Percentiles rank a stretch among this genome's conserved stretches.
phyloP scores from a whole-genome alignment of 1,140 invertebrate genomes.

The Caenorhabditis inopinata region DNA sequence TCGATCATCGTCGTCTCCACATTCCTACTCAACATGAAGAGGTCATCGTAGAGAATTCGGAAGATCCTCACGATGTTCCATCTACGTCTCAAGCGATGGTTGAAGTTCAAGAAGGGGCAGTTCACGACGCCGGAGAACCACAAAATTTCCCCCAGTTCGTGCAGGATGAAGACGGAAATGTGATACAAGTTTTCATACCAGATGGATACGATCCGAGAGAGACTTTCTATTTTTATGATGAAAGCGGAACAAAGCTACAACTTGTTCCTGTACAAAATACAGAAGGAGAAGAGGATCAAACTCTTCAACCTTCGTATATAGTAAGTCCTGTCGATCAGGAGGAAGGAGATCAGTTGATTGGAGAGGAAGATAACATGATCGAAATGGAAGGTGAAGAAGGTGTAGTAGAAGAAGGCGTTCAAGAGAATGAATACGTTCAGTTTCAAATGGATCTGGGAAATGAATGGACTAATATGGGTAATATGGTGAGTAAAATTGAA shows the following conservation, averaged over 20 bases:
- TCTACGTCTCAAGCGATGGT: background rate
- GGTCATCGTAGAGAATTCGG: background rate
- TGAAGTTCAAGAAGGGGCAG: background rate
- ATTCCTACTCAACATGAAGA: constrained; percentile 19
- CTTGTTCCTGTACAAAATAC: background rate
- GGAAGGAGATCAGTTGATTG: background rate
- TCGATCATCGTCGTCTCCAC: constrained; percentile 13
- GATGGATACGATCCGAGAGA: background rate
- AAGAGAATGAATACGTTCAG: background rate
- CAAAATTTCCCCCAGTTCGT: background rate
- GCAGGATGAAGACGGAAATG: background rate
- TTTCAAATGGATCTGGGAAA: constrained; percentile 7
- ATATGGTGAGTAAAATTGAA: background rate
- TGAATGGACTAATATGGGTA: background rate
- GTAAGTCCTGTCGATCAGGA: background rate
- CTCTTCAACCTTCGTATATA: background rate
- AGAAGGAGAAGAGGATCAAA: background rate
- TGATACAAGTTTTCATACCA: background rate
- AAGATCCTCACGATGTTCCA: background rate
- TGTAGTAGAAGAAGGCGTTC: background rate
- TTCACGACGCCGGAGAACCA: background rate
- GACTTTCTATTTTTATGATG: background rate
- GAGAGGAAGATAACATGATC: background rate
- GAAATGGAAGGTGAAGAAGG: background rate
- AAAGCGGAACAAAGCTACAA: background rate